phyloP scores from a whole-genome alignment of 2,888 invertebrate species.

The Unio delphinus region DNA sequence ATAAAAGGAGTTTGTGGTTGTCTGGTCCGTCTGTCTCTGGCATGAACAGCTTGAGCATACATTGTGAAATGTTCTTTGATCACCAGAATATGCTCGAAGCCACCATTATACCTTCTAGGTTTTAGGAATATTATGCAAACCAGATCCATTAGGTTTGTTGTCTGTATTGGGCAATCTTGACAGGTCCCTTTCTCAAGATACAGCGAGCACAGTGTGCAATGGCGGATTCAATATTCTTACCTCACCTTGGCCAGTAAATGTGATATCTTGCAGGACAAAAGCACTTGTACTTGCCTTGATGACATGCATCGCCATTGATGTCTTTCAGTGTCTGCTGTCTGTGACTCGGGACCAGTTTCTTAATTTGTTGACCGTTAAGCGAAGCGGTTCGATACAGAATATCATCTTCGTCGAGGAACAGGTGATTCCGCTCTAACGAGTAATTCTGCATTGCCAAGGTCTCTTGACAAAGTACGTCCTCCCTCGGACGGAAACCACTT shows the following conservation, averaged over 20 bases:
- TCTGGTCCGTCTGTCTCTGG: conserved; percentile 15
- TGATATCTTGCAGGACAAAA: neutral
- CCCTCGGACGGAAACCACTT: no score
- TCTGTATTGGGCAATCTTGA: conserved; percentile 7
- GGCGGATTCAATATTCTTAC: neutral
- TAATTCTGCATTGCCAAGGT: no score
- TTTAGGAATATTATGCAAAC: conserved; percentile 23
- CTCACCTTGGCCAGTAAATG: conserved; percentile 4
- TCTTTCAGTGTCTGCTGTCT: no score
- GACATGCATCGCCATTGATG: neutral
- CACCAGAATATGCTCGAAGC: no score
- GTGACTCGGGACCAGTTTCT: no score
- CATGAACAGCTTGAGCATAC: conserved; percentile 4
- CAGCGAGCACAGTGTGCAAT: conserved; percentile 1
- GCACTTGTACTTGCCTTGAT: neutral
- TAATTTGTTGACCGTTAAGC: no score
- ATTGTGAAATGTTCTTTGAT: no score
- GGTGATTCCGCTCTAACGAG: no score
- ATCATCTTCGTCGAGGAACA: no score
- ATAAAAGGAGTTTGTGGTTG: conserved; percentile 7
- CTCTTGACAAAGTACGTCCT: no score
- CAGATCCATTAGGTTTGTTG: conserved; percentile 17
- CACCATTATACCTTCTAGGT: conserved; percentile 13
- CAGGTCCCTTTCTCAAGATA: neutral
- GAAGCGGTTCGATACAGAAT: no score